These are phyloP conservation scores for Mellivora capensis DNA, from an alignment of 2,113 vertebrate genomes.

Conservation along the genomic window DNA sequence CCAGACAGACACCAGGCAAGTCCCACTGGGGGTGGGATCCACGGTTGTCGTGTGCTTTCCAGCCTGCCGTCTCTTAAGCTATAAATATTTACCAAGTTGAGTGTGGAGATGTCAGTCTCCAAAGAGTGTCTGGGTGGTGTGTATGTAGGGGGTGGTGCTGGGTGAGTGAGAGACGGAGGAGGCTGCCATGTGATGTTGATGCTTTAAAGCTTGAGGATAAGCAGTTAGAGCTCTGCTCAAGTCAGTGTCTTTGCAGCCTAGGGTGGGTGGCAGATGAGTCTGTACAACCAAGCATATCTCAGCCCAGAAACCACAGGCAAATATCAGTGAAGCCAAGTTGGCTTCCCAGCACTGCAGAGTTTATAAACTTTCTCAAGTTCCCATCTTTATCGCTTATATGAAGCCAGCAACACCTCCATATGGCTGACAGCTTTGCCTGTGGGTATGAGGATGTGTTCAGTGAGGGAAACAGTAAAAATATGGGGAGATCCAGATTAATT, in stretches of 20 bases:
- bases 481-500: background rate
- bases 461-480: background rate
- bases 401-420: background rate
- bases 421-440: background rate
- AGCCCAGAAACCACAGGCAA: background rate
- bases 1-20: background rate
- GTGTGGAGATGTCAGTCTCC: background rate
- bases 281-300: background rate
- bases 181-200: background rate
- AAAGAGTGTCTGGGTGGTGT: background rate
- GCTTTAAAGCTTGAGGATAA: background rate
- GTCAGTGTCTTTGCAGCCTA: background rate
- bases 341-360: background rate
- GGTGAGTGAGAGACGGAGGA: background rate
- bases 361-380: background rate
- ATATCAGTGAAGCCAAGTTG: background rate
- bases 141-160: background rate
- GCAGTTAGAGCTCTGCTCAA: background rate
- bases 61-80: constrained; percentile 22
- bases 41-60: background rate
- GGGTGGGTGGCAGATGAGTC: background rate
- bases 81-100: constrained; percentile 57
- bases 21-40: constrained; percentile 41
- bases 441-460: background rate
- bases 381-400: constrained; percentile 6